Evolutionary conservation across 2,888 invertebrate species (phyloP).

Genomic region (Drosophila neotestacea): DNA sequence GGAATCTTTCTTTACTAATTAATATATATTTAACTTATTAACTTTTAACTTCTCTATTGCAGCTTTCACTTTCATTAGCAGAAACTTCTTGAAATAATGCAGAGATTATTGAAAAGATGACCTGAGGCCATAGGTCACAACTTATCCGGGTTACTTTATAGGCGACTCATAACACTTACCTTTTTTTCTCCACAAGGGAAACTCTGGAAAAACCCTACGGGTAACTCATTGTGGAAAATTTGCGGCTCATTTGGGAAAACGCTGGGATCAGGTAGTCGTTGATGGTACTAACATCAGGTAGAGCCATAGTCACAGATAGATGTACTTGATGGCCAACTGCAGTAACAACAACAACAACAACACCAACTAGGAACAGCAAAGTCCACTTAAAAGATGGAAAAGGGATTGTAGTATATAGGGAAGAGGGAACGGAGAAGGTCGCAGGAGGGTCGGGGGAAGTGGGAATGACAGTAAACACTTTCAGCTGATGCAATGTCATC

Average conservation of each 20-base stretch:
- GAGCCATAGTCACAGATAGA: background rate
- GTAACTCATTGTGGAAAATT: constrained; percentile 76
- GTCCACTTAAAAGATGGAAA: constrained; percentile 46
- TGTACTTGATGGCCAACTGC: constrained; percentile 44
- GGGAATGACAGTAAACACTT: constrained; percentile 52
- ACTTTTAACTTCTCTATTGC: background rate
- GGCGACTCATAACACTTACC: constrained; percentile 43
- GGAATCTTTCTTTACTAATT: background rate
- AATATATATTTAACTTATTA: constrained; percentile 1
- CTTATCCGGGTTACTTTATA: constrained; percentile 50
- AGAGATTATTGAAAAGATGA: constrained; percentile 21
- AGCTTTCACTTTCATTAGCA: background rate
- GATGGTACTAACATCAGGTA: constrained; percentile 39
- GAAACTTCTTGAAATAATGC: constrained; percentile 12
- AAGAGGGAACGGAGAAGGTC: background rate
- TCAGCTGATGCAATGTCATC: constrained; percentile 72
- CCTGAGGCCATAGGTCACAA: constrained; percentile 25
- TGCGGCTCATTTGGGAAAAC: constrained; percentile 63
- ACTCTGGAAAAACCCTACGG: constrained; percentile 61
- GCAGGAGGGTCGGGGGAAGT: background rate
- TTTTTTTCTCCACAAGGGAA: constrained; percentile 1
- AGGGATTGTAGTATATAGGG: background rate
- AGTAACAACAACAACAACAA: constrained; percentile 4
- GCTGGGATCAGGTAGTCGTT: constrained; percentile 42
- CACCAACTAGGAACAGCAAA: constrained; percentile 21